Evolutionary conservation across 2,797 vertebrate species (phyloP).

Genomic region (Somateria mollissima): DNA sequence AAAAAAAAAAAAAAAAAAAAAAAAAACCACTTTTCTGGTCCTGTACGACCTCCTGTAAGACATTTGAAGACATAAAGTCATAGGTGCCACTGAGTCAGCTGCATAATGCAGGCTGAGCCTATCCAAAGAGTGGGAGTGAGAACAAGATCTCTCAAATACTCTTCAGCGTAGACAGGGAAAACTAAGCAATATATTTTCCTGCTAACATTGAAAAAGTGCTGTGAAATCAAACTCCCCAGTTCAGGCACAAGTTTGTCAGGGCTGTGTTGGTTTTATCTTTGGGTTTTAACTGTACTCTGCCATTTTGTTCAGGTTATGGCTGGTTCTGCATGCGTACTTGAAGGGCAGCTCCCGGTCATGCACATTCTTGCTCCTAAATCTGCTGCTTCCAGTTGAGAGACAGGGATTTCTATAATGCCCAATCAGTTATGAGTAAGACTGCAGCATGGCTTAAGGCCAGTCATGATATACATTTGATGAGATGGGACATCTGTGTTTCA

Average conservation of each 20-base stretch:
- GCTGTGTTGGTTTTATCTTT: neutral
- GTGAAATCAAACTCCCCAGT: neutral
- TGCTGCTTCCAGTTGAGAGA: constrained; percentile 27
- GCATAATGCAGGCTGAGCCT: neutral
- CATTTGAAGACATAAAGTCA: constrained; percentile 27
- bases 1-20: neutral
- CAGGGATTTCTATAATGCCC: constrained; percentile 37
- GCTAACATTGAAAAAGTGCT: neutral
- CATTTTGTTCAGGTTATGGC: neutral
- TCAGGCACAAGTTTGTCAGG: neutral
- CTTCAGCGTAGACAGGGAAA: neutral
- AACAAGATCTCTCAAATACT: neutral
- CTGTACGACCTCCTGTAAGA: constrained; percentile 44
- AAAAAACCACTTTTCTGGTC: constrained; percentile 30
- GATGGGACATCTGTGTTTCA: constrained; percentile 64
- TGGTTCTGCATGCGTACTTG: neutral
- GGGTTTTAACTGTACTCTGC: neutral
- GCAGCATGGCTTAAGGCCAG: constrained; percentile 25
- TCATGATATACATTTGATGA: constrained; percentile 43
- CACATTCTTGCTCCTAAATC: neutral
- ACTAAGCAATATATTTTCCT: neutral
- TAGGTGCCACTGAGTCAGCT: constrained; percentile 21
- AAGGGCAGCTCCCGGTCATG: constrained; percentile 24
- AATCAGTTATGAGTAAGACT: constrained; percentile 13
- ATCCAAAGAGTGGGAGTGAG: neutral